These are phyloP conservation scores for Crepidodera aurea DNA, from an alignment of 2,888 invertebrate genomes.

Conservation along the genomic window DNA sequence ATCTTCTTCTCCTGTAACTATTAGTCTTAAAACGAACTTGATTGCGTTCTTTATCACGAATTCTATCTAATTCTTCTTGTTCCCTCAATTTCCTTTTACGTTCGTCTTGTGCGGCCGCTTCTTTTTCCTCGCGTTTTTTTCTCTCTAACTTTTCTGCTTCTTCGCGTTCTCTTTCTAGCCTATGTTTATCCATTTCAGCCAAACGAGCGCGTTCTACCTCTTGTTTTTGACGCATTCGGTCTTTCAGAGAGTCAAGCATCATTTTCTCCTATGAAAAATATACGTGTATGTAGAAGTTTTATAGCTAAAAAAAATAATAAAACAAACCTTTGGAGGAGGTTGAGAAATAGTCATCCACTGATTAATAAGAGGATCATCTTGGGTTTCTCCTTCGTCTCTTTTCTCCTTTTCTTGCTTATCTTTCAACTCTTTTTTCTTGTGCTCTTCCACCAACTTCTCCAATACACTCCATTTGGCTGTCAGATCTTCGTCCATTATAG, in stretches of 20 bases:
- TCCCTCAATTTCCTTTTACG: constrained; percentile 53
- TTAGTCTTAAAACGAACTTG: constrained; percentile 57
- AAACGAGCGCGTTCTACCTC: constrained; percentile 60
- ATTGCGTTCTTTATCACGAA: constrained; percentile 54
- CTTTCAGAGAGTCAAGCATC: constrained; percentile 63
- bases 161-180: constrained; percentile 58
- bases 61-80: constrained; percentile 56
- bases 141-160: constrained; percentile 51
- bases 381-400: background rate
- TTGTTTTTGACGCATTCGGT: constrained; percentile 65
- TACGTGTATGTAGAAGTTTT: background rate
- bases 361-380: constrained; percentile 58
- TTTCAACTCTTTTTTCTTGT: constrained; percentile 57
- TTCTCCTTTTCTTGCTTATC: constrained; percentile 38
- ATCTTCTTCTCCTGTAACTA: constrained; percentile 37
- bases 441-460: constrained; percentile 63
- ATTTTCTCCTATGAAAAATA: constrained; percentile 56
- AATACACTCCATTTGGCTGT: constrained; percentile 59
- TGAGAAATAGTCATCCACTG: constrained; percentile 65
- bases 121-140: constrained; percentile 55
- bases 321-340: constrained; percentile 42
- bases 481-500: constrained; percentile 62
- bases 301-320: no score
- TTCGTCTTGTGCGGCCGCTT: constrained; percentile 53
- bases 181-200: constrained; percentile 55